Percentiles rank a stretch among this genome's conserved stretches.
Evolutionary conservation across 2,888 invertebrate genomes (phyloP).

Genomic region (Sympetrum striolatum): DNA sequence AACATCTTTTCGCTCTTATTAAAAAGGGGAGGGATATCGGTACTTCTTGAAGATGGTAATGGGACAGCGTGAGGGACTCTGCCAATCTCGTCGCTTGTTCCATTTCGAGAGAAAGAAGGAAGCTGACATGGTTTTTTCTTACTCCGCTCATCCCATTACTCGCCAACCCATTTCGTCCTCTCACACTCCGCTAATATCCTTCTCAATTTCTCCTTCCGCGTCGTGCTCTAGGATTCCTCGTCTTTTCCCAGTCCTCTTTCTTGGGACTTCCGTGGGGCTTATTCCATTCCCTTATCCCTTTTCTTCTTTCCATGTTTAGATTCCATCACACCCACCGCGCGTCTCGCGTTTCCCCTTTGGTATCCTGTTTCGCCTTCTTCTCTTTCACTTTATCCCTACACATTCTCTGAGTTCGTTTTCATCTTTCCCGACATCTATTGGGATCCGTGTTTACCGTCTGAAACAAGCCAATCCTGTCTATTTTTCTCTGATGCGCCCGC

Average conservation of each 20-base stretch:
- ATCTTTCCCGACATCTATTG: too few species aligned
- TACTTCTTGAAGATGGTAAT: background rate
- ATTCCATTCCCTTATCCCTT: too few species aligned
- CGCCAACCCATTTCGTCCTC: background rate
- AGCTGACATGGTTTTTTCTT: background rate
- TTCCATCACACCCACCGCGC: background rate
- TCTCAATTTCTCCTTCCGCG: background rate
- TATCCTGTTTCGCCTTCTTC: background rate
- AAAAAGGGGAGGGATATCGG: background rate
- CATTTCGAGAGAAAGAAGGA: background rate
- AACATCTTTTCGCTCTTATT: background rate
- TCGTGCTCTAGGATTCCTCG: background rate
- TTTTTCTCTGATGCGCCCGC: too few species aligned
- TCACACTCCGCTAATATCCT: background rate
- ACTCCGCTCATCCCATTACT: background rate
- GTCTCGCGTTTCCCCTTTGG: background rate
- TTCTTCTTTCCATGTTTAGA: too few species aligned
- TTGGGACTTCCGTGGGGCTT: too few species aligned
- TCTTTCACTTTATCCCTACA: background rate
- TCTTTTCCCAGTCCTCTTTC: too few species aligned
- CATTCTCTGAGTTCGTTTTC: background rate
- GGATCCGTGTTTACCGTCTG: too few species aligned
- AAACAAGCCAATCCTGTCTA: too few species aligned
- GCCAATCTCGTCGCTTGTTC: background rate
- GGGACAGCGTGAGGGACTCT: background rate